Evolutionary conservation across 2,113 vertebrate species (phyloP), one percentile per base, ranked within the genome.

Genomic region (Protomyctophum bolini): DNA sequence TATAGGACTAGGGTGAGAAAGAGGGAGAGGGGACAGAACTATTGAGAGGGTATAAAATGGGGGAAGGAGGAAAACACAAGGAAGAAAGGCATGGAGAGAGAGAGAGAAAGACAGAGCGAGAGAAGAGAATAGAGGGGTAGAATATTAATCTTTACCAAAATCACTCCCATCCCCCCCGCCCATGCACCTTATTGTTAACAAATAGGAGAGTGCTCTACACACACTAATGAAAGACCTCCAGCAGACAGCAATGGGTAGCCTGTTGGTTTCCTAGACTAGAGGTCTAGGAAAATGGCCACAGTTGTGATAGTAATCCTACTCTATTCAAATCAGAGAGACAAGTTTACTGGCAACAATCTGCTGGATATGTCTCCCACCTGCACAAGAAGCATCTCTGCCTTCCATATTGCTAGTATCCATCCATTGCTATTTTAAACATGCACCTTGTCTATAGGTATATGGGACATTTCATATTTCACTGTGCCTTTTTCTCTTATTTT

Each of bases 121-220:
- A 75, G 77, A 87, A 76, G 65, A 91, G 77, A 90, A 92, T 86
- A 79, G 87, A 87, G 69, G 81, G 87, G 89, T 87, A 86, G 84
- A 91, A 92, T 91, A 93, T 92, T 92, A 92, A 91, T 92, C 91
- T 90, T 90, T 73, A 87, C 76, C 83, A 85, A 91, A 87, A 89
- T 89, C 73, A 89, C 80, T 72, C 77, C 80, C 81, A 28, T 67
- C 80, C 86, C 83, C 83, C 76, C 49, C 75, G 68, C 62, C 78
- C 63, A 68, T 74, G 84, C 88, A 92, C 87, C 81, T 89, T 91
- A 91, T 92, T 92, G 88, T 91, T 83, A 82, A 79, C 89, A 87
- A 91, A 91, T 91, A 88, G 83, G 79, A 83, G 85, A 86, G 82
- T 70, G 79, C 79, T 80, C 84, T 71, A 79, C 71, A 41, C 33